Percentiles rank a stretch among this genome's conserved stretches.
phyloP scores from a whole-genome alignment of 2,113 vertebrate species.

The Oreochromis niloticus region DNA sequence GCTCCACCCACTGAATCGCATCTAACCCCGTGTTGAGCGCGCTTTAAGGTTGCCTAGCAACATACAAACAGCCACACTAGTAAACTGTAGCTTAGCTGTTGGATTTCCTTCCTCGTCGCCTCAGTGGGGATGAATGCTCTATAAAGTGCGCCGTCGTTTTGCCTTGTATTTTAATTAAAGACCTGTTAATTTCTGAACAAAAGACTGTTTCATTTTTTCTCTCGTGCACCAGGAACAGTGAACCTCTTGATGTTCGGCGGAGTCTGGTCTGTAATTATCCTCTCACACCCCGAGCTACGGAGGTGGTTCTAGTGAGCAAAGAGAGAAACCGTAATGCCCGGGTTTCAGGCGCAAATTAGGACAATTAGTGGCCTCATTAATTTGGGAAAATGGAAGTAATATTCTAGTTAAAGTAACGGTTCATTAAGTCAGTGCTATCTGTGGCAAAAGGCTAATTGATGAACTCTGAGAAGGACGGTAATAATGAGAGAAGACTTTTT shows the following conservation, averaged over 20 bases:
- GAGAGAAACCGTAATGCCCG: conserved; percentile 49
- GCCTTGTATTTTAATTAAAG: conserved; percentile 61
- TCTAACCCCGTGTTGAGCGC: not conserved
- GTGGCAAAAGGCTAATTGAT: conserved; percentile 45
- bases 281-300: conserved; percentile 58
- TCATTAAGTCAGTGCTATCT: conserved; percentile 66
- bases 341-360: conserved; percentile 64
- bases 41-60: not conserved
- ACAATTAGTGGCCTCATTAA: conserved; percentile 72
- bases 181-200: conserved; percentile 38
- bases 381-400: conserved; percentile 66
- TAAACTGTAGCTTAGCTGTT: not conserved
- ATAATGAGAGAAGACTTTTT: not conserved
- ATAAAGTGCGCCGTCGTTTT: not conserved
- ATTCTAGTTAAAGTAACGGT: conserved; percentile 51
- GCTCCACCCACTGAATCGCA: not conserved
- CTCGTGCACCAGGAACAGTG: conserved; percentile 42
- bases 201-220: conserved; percentile 41
- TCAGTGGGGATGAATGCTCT: not conserved
- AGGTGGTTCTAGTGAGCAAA: conserved; percentile 46
- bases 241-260: conserved; percentile 56
- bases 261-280: conserved; percentile 65
- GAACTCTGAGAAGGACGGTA: conserved; percentile 9
- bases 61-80: not conserved
- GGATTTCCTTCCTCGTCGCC: not conserved